These are phyloP conservation scores for Mormyrus proboscirostris DNA, from an alignment of 2,797 vertebrate genomes.

Conservation along the genomic window DNA sequence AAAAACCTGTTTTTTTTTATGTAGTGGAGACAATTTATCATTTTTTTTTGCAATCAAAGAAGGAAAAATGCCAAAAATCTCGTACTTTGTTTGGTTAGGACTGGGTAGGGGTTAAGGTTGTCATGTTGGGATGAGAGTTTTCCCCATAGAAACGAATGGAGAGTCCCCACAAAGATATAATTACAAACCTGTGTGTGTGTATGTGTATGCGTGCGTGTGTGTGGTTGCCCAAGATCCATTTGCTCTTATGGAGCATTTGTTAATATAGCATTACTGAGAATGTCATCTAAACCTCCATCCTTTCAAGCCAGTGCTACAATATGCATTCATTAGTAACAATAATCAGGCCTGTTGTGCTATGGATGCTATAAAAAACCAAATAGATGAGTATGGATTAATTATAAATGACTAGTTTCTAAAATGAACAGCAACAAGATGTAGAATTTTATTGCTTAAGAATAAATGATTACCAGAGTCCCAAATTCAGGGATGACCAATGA, in stretches of 20 bases:
- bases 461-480: not conserved
- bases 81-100: not conserved
- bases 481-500: not conserved
- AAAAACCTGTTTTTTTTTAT: not conserved
- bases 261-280: not conserved
- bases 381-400: not conserved
- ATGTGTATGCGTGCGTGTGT: not conserved
- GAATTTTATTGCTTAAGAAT: not conserved
- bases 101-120: not conserved
- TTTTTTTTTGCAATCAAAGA: not conserved
- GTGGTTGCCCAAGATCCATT: not conserved
- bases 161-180: not conserved
- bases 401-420: not conserved
- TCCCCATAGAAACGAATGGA: not conserved
- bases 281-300: not conserved
- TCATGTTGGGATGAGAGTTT: not conserved
- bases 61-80: not conserved
- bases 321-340: not conserved
- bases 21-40: not conserved
- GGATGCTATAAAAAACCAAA: not conserved
- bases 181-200: not conserved
- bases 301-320: not conserved
- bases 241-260: not conserved
- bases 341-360: not conserved
- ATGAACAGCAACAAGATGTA: not conserved